A percentile compares a stretch with the other conserved stretches of the same genome.
Evolutionary conservation across 2,797 vertebrate genomes (phyloP).

Genomic region (Characodon lateralis): DNA sequence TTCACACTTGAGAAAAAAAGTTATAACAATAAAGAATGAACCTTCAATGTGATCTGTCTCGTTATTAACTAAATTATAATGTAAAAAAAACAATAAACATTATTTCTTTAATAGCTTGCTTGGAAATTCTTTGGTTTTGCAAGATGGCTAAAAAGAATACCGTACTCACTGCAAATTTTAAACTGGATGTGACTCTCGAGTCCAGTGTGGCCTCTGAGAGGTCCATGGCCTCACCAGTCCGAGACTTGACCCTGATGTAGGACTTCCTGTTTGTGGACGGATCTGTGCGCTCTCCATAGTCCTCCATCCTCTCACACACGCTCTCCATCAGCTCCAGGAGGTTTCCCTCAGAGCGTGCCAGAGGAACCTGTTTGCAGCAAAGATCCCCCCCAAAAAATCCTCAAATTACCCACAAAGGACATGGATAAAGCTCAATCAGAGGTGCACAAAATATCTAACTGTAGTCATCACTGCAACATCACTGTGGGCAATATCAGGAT

Average conservation of each 20-base stretch:
- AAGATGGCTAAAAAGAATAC: neutral
- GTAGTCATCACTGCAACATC: no score
- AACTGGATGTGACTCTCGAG: slow-evolving; percentile 84
- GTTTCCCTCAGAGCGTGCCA: slow-evolving; percentile 91
- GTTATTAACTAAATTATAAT: neutral
- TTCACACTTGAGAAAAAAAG: slow-evolving; percentile 86
- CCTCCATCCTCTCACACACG: slow-evolving; percentile 92
- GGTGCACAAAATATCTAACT: no score
- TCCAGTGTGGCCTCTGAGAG: slow-evolving; percentile 87
- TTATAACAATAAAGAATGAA: neutral
- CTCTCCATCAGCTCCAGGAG: slow-evolving; percentile 92
- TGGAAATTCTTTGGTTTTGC: neutral
- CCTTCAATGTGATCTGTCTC: neutral
- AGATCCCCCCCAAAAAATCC: neutral
- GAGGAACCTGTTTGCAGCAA: slow-evolving; percentile 83
- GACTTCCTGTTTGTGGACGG: slow-evolving; percentile 85
- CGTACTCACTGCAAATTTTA: slow-evolving; percentile 90
- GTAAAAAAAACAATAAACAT: neutral
- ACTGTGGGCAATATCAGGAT: no score
- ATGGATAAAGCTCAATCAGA: neutral
- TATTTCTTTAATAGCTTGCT: neutral
- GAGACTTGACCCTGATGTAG: slow-evolving; percentile 85
- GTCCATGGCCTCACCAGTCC: slow-evolving; percentile 84
- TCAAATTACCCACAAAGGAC: neutral
- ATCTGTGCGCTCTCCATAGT: slow-evolving; percentile 89